Evolutionary conservation across 53 echinoderm and acorn worm genomes (phyloP).

Genomic region (Temnopleurus reevesii): DNA sequence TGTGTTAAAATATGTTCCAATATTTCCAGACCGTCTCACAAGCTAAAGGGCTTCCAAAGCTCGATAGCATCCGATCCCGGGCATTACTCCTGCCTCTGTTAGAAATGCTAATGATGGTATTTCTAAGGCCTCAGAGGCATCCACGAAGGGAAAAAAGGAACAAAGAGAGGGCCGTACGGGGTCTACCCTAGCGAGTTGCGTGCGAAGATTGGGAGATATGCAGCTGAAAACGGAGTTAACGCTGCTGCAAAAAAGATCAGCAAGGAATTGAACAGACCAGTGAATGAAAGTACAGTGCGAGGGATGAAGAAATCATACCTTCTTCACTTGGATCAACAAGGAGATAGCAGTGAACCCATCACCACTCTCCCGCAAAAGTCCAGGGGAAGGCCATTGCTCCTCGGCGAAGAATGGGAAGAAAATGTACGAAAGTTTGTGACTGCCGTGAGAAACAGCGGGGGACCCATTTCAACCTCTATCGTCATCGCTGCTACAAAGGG

Average conservation of each 20-base stretch:
- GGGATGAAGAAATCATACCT: neutral
- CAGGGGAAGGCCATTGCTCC: neutral
- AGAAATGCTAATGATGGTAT: neutral
- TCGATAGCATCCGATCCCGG: too few relatives aligned
- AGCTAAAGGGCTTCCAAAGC: too few relatives aligned
- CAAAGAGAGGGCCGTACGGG: neutral
- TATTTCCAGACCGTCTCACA: too few relatives aligned
- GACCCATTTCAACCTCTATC: neutral
- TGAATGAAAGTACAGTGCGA: neutral
- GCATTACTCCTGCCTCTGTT: neutral
- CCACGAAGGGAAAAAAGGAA: neutral
- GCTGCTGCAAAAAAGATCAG: neutral
- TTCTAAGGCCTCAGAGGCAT: neutral
- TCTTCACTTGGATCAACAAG: neutral
- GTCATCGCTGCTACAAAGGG: conserved; percentile 25
- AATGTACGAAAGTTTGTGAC: neutral
- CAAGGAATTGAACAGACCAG: neutral
- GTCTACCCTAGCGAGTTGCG: neutral
- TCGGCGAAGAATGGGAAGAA: neutral
- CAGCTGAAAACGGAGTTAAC: neutral
- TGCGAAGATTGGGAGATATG: neutral
- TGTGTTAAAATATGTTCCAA: too few relatives aligned
- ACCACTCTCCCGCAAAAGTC: neutral
- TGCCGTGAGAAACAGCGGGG: conserved; percentile 2
- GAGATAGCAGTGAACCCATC: neutral